A percentile compares a stretch with the other conserved stretches of the same genome.
Evolutionary conservation across 2,888 invertebrate species (phyloP).

Genomic region (Sicus ferrugineus): DNA sequence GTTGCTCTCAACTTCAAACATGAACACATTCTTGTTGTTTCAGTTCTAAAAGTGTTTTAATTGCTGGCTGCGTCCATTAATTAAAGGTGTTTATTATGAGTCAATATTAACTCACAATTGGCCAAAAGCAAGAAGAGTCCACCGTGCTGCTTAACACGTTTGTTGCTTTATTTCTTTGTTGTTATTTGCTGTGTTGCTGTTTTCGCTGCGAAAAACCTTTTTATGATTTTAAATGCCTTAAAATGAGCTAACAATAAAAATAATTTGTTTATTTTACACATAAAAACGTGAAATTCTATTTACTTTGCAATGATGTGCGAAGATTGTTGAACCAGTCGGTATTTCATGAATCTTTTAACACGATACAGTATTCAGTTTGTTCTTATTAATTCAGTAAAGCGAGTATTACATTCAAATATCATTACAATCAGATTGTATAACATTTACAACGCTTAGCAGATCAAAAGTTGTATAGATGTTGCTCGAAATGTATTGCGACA

Average conservation of each 20-base stretch:
- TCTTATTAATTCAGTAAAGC: too few species aligned
- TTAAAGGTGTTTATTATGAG: conserved; percentile 14
- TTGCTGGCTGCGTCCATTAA: neutral
- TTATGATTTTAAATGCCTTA: neutral
- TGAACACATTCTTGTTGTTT: neutral
- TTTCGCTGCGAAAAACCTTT: neutral
- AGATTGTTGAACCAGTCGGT: neutral
- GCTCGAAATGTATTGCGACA: too few species aligned
- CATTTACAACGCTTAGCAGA: too few species aligned
- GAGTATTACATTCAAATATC: too few species aligned
- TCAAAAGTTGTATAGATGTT: too few species aligned
- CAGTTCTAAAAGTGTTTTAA: conserved; percentile 17
- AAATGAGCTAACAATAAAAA: neutral
- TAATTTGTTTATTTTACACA: conserved; percentile 4
- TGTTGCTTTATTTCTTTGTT: too few species aligned
- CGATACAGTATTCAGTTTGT: too few species aligned
- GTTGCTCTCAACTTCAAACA: neutral
- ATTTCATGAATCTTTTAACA: too few species aligned
- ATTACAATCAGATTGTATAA: too few species aligned
- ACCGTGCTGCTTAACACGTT: neutral
- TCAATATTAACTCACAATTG: conserved; percentile 18
- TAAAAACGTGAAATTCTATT: neutral
- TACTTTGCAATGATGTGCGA: conserved; percentile 1
- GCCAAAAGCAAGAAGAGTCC: conserved; percentile 16
- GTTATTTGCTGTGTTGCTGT: too few species aligned